Evolutionary conservation across 2,113 vertebrate genomes (phyloP).

Genomic region (Vulpes vulpes): DNA sequence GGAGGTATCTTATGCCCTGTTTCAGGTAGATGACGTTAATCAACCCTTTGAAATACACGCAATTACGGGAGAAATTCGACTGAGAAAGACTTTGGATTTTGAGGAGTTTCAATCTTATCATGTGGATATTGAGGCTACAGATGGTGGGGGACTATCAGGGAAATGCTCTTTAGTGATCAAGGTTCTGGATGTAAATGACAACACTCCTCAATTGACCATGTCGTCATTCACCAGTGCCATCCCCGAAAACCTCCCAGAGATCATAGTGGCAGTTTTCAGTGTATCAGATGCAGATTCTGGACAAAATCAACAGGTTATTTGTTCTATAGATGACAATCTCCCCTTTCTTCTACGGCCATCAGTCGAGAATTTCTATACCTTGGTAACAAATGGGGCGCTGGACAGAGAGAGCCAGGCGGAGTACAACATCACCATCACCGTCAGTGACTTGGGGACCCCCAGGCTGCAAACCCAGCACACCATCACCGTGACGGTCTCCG

Average conservation of each 20-base stretch:
- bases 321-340: slow-evolving; percentile 65
- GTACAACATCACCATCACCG: slow-evolving; percentile 48
- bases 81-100: slow-evolving; percentile 80
- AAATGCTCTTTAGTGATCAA: slow-evolving; percentile 85
- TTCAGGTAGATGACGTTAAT: slow-evolving; percentile 84
- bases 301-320: slow-evolving; percentile 74
- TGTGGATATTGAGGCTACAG: slow-evolving; percentile 84
- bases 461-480: neutral
- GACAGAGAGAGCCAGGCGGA: neutral
- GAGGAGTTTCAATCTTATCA: slow-evolving; percentile 83
- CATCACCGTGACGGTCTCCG: neutral
- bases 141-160: slow-evolving; percentile 84
- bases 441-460: neutral
- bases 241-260: slow-evolving; percentile 88
- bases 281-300: slow-evolving; percentile 89
- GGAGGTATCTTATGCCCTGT: slow-evolving; percentile 87
- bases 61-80: slow-evolving; percentile 80
- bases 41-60: slow-evolving; percentile 81
- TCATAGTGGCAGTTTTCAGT: slow-evolving; percentile 89
- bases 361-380: slow-evolving; percentile 74
- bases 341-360: slow-evolving; percentile 74
- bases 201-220: slow-evolving; percentile 83
- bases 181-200: slow-evolving; percentile 88
- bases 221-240: slow-evolving; percentile 82
- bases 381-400: slow-evolving; percentile 54